Evolutionary conservation across 92 coral and sea anemone species (phyloP), one percentile per base, ranked within the genome.

Genomic region (Epizoanthus ramosus): DNA sequence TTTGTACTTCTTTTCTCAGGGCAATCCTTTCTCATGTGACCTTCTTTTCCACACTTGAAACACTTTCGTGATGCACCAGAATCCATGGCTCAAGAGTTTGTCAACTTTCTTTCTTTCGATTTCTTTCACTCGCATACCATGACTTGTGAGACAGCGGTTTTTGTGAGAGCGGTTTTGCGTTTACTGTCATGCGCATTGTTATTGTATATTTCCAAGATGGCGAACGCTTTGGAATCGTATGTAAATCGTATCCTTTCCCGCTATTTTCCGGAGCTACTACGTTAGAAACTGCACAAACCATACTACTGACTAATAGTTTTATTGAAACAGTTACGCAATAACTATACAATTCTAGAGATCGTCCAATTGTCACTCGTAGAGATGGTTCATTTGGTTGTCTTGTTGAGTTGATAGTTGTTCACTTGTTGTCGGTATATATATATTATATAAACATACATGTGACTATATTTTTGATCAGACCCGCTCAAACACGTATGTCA

Each of bases 141-240:
- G 43, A 37, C 43, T 37, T 12, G 35, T 39, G 66, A 21, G 31
- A 19, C 85, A 65, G 84, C 71, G 56, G 56, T 65, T 59, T 63
- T 35, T 16, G 10, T 81, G 63, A 63, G 87, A 87, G 85, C 79
- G 70, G 81, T 7, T 8, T 6, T 17, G 23, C 17, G 15, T 14
- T 54, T 41, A 8, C 80, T 81, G 87, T 10, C 90, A 50, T 91
- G 87, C 92, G 25, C 66, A 84, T 71, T 63, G 19, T 3, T 35
- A 28, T 3, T 39, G 45, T 52, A 18, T n/a, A 70, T 45, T 61
- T 81, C 77, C 88, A 92, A 92, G 79, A 97, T 97, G 99, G 99
- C 99, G 99, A 89, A 94, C 80, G 89, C 99, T 60, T 71, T 97
- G 95, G 99, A 97, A 61, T 86, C 99, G 90, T 94, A 97, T 73